A percentile compares a stretch with the other conserved stretches of the same genome.
These are phyloP conservation scores for Camelus dromedarius DNA, from an alignment of 2,113 vertebrate genomes.

Conservation along the genomic window DNA sequence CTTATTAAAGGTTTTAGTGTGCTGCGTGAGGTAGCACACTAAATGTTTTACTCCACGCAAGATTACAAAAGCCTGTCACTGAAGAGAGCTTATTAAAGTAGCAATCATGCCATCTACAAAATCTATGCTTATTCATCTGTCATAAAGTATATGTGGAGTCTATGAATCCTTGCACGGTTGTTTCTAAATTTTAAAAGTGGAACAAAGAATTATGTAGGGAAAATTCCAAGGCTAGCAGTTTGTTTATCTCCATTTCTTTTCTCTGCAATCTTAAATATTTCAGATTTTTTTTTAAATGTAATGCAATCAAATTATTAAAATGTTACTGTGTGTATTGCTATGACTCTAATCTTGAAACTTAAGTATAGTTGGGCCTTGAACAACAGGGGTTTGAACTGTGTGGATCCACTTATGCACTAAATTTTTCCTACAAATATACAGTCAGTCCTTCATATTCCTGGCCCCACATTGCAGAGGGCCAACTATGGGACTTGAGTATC, in stretches of 20 bases:
- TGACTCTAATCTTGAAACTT: not conserved
- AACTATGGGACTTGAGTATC: not conserved
- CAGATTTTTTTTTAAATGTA: not conserved
- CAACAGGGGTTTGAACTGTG: not conserved
- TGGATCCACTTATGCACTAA: not conserved
- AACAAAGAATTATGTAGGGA: not conserved
- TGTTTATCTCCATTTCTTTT: not conserved
- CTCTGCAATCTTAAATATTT: slow-evolving; percentile 4
- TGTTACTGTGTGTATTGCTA: not conserved
- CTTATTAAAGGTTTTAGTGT: slow-evolving; percentile 15
- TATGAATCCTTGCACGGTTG: not conserved
- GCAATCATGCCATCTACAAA: not conserved
- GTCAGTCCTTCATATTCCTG: not conserved
- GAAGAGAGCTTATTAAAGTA: slow-evolving; percentile 56
- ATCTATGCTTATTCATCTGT: slow-evolving; percentile 35
- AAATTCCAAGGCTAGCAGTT: not conserved
- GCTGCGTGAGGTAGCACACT: not conserved
- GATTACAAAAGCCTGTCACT: not conserved
- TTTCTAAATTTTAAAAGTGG: slow-evolving; percentile 48
- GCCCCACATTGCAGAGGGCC: not conserved
- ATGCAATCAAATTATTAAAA: not conserved
- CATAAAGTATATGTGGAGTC: slow-evolving; percentile 35
- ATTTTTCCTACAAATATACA: not conserved
- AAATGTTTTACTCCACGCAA: slow-evolving; percentile 36
- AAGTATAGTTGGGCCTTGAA: not conserved